These are phyloP conservation scores for Pluvialis apricaria DNA, from an alignment of 2,113 vertebrate species.

Conservation along the genomic window DNA sequence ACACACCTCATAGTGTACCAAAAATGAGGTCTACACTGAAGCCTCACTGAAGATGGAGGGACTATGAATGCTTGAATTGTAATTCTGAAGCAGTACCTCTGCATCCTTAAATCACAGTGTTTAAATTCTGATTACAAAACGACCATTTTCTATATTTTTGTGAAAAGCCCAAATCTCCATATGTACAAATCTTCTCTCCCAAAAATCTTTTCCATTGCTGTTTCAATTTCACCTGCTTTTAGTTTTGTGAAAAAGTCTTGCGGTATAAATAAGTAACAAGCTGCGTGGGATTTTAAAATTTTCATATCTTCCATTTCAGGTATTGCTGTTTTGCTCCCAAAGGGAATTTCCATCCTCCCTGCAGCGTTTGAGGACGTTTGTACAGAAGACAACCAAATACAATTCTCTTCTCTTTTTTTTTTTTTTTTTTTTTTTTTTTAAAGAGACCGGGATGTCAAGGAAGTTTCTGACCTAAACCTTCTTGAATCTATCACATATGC, in stretches of 20 bases:
- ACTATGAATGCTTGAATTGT: not conserved
- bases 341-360: not conserved
- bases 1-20: not conserved
- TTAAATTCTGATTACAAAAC: not conserved
- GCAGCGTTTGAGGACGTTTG: not conserved
- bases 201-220: not conserved
- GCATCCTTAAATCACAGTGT: not conserved
- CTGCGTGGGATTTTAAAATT: not conserved
- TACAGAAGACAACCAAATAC: not conserved
- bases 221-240: not conserved
- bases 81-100: not conserved
- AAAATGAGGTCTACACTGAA: not conserved
- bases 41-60: not conserved
- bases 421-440: accelerated
- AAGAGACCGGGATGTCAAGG: not conserved
- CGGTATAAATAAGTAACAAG: not conserved
- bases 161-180: not conserved
- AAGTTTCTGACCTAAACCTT: not conserved
- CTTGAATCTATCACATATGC: not conserved
- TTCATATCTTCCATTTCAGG: not conserved
- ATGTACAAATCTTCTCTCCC: not conserved
- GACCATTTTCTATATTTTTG: not conserved
- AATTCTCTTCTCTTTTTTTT: not conserved
- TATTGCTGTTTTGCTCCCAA: not conserved
- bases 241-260: not conserved